Conservation (phyloP, 2,888 invertebrate genomes). For the Lordiphosa fenestrarum region DNA sequence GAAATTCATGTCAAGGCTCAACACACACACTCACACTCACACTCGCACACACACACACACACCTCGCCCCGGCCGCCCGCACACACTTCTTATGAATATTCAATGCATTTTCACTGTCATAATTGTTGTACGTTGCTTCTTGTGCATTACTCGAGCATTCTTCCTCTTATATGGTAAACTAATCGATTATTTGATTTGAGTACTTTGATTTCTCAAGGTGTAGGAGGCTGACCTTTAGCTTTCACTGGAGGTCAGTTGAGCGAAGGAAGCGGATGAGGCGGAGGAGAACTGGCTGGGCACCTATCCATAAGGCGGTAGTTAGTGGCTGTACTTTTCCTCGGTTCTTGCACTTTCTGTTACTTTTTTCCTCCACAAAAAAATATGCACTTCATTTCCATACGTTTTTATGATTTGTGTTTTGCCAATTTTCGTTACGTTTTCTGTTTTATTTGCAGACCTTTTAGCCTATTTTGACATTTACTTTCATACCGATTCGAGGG, state of each 20-base stretch:
- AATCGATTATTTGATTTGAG: constrained; percentile 52
- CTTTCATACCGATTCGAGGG: constrained; percentile 88
- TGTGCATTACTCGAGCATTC: constrained; percentile 10
- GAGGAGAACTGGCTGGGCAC: background rate
- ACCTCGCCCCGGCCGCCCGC: constrained; percentile 1
- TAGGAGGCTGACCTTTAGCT: constrained; percentile 11
- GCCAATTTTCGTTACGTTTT: constrained; percentile 32
- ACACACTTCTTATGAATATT: constrained; percentile 57
- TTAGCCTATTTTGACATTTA: constrained; percentile 87
- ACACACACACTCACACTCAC: constrained; percentile 39
- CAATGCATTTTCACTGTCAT: constrained; percentile 68
- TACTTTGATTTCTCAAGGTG: constrained; percentile 17
- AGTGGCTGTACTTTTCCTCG: constrained; percentile 5
- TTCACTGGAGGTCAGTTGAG: constrained; percentile 6
- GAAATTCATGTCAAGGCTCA: constrained; percentile 71
- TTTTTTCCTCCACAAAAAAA: constrained; percentile 2
- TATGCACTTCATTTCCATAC: constrained; percentile 15
- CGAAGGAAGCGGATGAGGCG: background rate
- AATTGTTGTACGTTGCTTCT: constrained; percentile 42
- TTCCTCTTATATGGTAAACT: constrained; percentile 42
- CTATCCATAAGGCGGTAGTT: constrained; percentile 1
- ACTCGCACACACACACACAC: constrained; percentile 6
- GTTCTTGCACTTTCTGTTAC: constrained; percentile 9
- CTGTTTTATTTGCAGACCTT: constrained; percentile 84
- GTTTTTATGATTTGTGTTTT: constrained; percentile 32